phyloP scores from a whole-genome alignment of 2,797 vertebrate species.

The Carduelis carduelis region DNA sequence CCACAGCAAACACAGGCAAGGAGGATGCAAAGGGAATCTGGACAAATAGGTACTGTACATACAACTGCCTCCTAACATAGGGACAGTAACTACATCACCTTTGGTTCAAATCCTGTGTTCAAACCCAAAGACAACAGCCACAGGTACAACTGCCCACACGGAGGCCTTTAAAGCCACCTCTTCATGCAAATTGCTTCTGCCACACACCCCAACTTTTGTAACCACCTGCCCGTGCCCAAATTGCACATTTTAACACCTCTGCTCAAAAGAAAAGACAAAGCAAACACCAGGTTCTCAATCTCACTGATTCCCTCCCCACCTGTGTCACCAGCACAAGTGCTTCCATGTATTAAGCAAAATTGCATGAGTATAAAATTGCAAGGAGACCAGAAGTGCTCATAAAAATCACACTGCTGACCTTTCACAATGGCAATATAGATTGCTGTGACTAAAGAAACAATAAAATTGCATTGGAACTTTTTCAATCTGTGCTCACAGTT shows the following conservation, averaged over 20 bases:
- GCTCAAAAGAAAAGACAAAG: background rate
- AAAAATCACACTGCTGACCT: background rate
- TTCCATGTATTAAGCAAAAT: background rate
- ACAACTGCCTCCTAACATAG: background rate
- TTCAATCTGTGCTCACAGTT: background rate
- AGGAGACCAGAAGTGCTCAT: background rate
- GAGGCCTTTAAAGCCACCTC: background rate
- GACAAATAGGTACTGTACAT: background rate
- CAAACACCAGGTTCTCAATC: background rate
- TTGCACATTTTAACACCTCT: background rate
- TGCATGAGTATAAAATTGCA: background rate
- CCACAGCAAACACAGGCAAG: background rate
- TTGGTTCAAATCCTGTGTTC: background rate
- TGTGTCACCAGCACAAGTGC: background rate
- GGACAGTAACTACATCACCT: background rate
- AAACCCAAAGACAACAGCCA: background rate
- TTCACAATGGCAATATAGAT: background rate
- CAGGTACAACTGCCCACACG: background rate
- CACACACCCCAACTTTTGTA: background rate
- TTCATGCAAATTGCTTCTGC: background rate
- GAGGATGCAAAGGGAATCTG: background rate
- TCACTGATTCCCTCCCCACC: background rate
- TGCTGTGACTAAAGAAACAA: background rate
- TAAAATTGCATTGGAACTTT: background rate
- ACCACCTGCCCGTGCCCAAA: background rate